A percentile compares a stretch with the other conserved stretches of the same genome.
Evolutionary conservation across 2,888 invertebrate species (phyloP).

Genomic region (Antheraea yamamai): DNA sequence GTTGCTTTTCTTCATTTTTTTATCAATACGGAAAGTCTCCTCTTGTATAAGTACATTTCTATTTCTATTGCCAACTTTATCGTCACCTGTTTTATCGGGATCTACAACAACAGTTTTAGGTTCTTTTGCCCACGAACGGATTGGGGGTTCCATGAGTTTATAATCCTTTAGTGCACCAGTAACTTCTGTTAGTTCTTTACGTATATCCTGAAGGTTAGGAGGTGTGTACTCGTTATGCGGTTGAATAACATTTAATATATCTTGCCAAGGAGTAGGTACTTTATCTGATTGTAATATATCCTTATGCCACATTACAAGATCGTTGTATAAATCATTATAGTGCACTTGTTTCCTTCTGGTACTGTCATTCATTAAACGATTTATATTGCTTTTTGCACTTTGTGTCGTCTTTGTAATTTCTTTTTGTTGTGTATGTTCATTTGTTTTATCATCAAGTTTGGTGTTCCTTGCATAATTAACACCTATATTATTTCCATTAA

Average conservation of each 20-base stretch:
- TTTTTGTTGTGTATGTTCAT: background rate
- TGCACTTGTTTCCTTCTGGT: background rate
- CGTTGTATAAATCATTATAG: conserved; percentile 48
- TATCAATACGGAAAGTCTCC: conserved; percentile 3
- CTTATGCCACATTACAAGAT: conserved; percentile 51
- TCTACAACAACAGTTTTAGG: background rate
- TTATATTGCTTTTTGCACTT: background rate
- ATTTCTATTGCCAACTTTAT: background rate
- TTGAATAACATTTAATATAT: conserved; percentile 33
- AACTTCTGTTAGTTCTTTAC: conserved; percentile 34
- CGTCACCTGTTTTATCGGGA: background rate
- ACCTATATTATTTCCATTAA: background rate
- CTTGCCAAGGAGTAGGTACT: conserved; percentile 36
- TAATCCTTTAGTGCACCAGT: conserved; percentile 17
- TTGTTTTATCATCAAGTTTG: background rate
- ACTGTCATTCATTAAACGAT: background rate
- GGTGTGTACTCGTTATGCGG: conserved; percentile 29
- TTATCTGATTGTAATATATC: conserved; percentile 47
- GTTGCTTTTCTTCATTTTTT: background rate
- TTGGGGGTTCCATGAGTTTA: background rate
- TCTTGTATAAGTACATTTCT: conserved; percentile 4
- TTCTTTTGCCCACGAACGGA: background rate
- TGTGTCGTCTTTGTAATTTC: background rate
- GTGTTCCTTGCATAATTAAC: background rate
- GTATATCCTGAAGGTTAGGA: conserved; percentile 30